Evolutionary conservation across 2,888 invertebrate genomes (phyloP).

Genomic region (Cecidostiba fungosa): DNA sequence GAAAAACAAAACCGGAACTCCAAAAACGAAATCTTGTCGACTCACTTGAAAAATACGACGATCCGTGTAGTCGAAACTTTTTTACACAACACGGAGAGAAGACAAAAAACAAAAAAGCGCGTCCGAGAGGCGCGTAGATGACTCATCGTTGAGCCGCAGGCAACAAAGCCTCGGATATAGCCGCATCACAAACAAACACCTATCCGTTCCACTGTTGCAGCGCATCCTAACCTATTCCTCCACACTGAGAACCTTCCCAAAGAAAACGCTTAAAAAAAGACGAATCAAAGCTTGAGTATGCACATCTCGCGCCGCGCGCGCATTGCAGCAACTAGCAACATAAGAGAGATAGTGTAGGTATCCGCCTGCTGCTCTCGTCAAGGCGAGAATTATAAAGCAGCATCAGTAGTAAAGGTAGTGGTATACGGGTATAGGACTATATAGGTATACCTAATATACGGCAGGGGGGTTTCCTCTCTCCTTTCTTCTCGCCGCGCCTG

Average conservation of each 20-base stretch:
- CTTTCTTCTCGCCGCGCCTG: background rate
- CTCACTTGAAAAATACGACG: background rate
- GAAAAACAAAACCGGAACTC: background rate
- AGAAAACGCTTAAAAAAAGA: background rate
- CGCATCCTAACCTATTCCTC: conserved; percentile 10
- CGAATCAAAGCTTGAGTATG: background rate
- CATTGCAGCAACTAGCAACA: background rate
- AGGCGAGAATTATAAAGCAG: background rate
- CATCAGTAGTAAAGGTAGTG: too few relatives aligned
- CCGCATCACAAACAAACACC: background rate
- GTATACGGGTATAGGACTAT: background rate
- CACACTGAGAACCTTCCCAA: background rate
- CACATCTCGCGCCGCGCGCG: background rate
- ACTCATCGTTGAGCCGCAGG: conserved; percentile 31
- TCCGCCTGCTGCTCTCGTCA: background rate
- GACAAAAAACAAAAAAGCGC: conserved; percentile 3
- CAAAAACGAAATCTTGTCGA: background rate
- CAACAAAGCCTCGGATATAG: conserved; percentile 37
- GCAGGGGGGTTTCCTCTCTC: background rate
- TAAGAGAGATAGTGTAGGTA: too few relatives aligned
- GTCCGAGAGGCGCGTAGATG: conserved; percentile 15
- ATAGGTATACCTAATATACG: background rate
- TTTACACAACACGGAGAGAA: background rate
- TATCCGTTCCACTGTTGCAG: background rate
- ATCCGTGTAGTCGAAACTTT: background rate